Percentiles rank a stretch among this genome's conserved stretches.
phyloP scores from a whole-genome alignment of 2,113 vertebrate species.

The Cercocebus atys region DNA sequence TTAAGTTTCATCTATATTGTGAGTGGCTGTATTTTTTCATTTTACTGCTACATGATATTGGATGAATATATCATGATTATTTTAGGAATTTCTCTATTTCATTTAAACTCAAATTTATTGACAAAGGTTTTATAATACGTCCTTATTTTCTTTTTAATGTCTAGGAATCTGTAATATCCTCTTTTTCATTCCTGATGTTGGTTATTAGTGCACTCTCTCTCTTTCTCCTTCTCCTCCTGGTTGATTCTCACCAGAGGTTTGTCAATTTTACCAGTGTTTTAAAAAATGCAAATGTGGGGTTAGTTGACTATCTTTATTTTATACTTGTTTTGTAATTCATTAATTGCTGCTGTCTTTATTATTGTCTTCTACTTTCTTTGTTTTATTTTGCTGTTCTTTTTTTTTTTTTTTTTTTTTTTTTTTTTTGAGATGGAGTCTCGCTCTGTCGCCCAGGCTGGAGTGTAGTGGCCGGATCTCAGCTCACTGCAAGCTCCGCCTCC shows the following conservation, averaged over 20 bases:
- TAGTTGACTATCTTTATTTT: not conserved
- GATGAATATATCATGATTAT: not conserved
- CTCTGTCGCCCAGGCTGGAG: no score
- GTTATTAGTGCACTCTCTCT: not conserved
- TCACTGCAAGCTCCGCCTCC: no score
- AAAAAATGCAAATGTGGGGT: not conserved
- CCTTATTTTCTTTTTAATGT: not conserved
- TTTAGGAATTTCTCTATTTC: not conserved
- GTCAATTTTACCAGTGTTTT: not conserved
- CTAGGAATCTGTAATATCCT: not conserved
- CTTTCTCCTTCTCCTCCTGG: not conserved
- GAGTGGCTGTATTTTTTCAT: not conserved
- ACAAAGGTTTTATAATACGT: not conserved
- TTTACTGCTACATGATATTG: not conserved
- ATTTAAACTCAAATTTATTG: not conserved
- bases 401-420: no score
- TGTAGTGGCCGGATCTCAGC: no score
- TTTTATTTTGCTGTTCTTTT: not conserved
- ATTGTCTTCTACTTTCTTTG: not conserved
- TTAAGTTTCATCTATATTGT: not conserved
- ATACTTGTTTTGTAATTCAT: not conserved
- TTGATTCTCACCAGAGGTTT: not conserved
- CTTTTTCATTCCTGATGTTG: not conserved
- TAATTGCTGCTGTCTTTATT: not conserved
- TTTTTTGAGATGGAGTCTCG: no score